These are phyloP conservation scores for Scortum barcoo DNA, from an alignment of 2,113 vertebrate species.

Conservation along the genomic window DNA sequence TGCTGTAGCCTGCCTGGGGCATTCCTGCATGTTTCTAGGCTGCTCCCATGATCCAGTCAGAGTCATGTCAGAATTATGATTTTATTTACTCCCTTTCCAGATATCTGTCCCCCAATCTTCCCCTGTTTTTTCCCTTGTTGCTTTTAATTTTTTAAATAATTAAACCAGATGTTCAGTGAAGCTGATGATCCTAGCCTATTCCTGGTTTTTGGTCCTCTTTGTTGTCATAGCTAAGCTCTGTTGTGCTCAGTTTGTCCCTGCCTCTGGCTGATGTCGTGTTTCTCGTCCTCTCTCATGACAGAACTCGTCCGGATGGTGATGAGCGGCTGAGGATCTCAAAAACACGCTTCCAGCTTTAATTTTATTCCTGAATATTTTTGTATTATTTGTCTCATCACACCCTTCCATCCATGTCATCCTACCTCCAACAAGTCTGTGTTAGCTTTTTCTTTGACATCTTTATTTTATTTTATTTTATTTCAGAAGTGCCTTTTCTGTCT, in stretches of 20 bases:
- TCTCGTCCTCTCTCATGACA: slow-evolving; percentile 65
- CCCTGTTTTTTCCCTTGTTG: not conserved
- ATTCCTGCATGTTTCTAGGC: not conserved
- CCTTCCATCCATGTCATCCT: slow-evolving; percentile 44
- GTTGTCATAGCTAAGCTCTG: not conserved
- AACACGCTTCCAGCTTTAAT: slow-evolving; percentile 45
- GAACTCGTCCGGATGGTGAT: slow-evolving; percentile 95
- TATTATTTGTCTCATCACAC: slow-evolving; percentile 41
- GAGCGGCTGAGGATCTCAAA: slow-evolving; percentile 86
- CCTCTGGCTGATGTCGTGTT: slow-evolving; percentile 13
- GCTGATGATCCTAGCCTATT: not conserved
- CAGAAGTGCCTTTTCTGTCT: slow-evolving; percentile 82
- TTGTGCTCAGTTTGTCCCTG: slow-evolving; percentile 8
- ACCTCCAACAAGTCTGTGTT: slow-evolving; percentile 36
- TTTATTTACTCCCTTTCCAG: no score
- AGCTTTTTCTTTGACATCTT: slow-evolving; percentile 29
- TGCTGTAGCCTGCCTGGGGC: not conserved
- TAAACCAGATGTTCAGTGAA: not conserved
- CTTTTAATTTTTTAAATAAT: not conserved
- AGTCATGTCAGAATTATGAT: not conserved
- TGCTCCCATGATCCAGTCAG: not conserved
- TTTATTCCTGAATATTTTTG: slow-evolving; percentile 43
- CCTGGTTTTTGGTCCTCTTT: not conserved
- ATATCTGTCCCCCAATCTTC: not conserved
- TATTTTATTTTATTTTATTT: slow-evolving; percentile 68